These are phyloP conservation scores for Tuberolachnus salignus DNA, from an alignment of 2,888 invertebrate genomes.

Conservation along the genomic window DNA sequence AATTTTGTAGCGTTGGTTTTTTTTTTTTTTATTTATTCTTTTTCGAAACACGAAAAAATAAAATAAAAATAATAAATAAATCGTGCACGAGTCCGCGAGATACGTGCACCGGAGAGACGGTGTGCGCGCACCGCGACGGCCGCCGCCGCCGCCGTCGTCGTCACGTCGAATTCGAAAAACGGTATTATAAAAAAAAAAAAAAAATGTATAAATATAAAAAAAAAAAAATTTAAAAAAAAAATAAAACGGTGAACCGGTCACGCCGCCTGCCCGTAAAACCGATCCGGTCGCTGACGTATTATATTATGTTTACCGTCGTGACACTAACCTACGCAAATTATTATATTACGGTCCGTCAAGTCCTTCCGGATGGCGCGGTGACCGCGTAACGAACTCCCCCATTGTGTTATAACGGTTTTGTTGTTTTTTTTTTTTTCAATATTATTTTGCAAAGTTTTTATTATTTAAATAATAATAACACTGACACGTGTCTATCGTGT, in stretches of 20 bases:
- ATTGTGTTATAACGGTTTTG: not conserved
- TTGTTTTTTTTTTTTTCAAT: too few relatives aligned
- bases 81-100: conserved; percentile 10
- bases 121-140: too few relatives aligned
- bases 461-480: too few relatives aligned
- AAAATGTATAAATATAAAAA: too few relatives aligned
- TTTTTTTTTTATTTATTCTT: not conserved
- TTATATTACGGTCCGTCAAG: not conserved
- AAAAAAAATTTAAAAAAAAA: not conserved
- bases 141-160: not conserved
- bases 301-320: conserved; percentile 9
- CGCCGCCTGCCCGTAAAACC: not conserved
- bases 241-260: conserved; percentile 21
- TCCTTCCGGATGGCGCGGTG: not conserved
- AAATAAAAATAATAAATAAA: too few relatives aligned
- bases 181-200: not conserved
- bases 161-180: not conserved
- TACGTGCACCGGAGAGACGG: too few relatives aligned
- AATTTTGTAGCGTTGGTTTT: too few relatives aligned
- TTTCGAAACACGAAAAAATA: not conserved
- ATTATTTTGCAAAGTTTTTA: too few relatives aligned
- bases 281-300: not conserved
- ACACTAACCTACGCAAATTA: conserved; percentile 43
- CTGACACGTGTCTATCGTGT: too few relatives aligned
- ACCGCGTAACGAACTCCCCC: conserved; percentile 4